Base-by-base conservation (phyloP, 1,140 invertebrate genomes). In the Rhizoglyphus robini region DNA sequence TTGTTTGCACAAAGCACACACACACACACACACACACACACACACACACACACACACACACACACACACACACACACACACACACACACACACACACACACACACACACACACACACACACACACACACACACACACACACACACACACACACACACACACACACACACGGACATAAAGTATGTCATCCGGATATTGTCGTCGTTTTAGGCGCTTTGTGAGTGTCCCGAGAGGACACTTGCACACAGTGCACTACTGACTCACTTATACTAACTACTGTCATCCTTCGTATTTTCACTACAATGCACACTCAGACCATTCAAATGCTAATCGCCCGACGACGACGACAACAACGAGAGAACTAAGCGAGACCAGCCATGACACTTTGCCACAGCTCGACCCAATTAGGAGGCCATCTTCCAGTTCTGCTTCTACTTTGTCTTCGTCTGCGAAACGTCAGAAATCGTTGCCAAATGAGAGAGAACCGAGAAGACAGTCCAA, bases 401-500 rank as follows among this genome's bases (percentile, higher is more conserved):
- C 29, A 3, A 15, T 23, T 60, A 15, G 15, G 15, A 34, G 27
- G 27, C 27, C 58, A 60, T 23, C 48, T 20, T 46, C 41, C 3
- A 11, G 8, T 41, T 46, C 8, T 15, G 23, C 18, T 46, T 20
- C 2, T n/a, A 46, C 23, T 46, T 3, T 4, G 25, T 4, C 13
- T 32, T 15, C 15, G 2, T 15, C 15, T 27, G 25, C 15, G n/a
- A 60, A 34, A 29, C 15, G 29, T 23, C n/a, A 1, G 25, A 60
- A 60, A 60, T 29, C 2, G n/a, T 60, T 29, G 27, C 15, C 27
- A 60, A 15, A 29, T 60, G n/a, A n/a, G n/a, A n/a, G n/a, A n/a
- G 15, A 60, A 60, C 25, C 58, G 38, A 29, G 38, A 60, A 30
- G 58, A 27, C 15, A 32, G 13, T 60, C 58, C 15, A 60, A 60